Conservation (phyloP, 2,888 invertebrate species). For the Eristalinus sepulchralis region DNA sequence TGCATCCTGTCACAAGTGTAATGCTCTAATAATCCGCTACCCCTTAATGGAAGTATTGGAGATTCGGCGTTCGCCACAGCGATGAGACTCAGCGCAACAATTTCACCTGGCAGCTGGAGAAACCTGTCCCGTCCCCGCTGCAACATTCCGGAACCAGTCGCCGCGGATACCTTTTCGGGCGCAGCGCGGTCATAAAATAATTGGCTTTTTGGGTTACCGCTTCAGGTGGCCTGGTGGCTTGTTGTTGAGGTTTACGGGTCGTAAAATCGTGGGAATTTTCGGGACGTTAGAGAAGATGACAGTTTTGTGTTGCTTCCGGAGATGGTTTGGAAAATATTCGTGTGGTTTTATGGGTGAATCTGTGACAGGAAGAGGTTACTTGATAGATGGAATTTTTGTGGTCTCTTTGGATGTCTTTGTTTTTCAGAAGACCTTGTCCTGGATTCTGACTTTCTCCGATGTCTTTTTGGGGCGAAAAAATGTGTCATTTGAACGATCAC, state of each 20-base stretch:
- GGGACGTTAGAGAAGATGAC: not conserved
- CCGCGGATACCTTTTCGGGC: constrained; percentile 12
- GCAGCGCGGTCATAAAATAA: constrained; percentile 36
- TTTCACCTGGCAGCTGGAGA: constrained; percentile 24
- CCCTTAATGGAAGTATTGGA: not conserved
- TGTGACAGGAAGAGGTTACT: not conserved
- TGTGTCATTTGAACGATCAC: too few species aligned
- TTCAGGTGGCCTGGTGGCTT: not conserved
- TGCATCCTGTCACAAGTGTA: constrained; percentile 21
- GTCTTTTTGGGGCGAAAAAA: too few species aligned
- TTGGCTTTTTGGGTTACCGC: constrained; percentile 31
- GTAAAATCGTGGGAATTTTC: constrained; percentile 35
- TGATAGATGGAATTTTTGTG: not conserved
- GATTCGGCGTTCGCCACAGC: not conserved
- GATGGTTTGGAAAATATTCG: not conserved
- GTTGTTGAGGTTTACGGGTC: constrained; percentile 5
- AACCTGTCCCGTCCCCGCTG: constrained; percentile 33
- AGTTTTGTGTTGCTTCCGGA: not conserved
- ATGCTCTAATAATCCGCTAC: constrained; percentile 36
- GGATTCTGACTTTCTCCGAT: not conserved
- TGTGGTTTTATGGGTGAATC: not conserved
- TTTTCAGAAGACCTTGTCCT: not conserved
- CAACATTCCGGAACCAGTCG: constrained; percentile 35
- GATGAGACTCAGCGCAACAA: not conserved
- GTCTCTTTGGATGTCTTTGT: not conserved